Percentiles rank a stretch among this genome's conserved stretches.
Evolutionary conservation across 2,797 vertebrate species (phyloP).

Genomic region (Chelonia mydas): DNA sequence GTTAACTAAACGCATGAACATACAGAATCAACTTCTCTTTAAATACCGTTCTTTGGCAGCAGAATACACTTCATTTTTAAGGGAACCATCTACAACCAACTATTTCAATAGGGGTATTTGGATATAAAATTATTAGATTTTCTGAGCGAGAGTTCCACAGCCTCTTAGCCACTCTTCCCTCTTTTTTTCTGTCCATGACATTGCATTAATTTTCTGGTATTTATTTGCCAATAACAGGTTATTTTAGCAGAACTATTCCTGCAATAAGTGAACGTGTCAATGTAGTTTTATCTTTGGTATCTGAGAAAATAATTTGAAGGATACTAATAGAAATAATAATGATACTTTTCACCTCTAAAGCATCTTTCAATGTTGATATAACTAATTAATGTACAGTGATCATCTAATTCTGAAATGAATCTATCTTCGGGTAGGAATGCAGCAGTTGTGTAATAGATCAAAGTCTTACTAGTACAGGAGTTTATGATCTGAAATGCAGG

Average conservation of each 20-base stretch:
- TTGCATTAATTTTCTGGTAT: neutral
- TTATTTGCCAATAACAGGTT: neutral
- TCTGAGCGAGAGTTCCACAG: fast-evolving
- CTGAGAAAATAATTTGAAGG: neutral
- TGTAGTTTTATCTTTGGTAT: neutral
- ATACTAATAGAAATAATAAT: neutral
- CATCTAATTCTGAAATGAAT: neutral
- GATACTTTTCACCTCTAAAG: neutral
- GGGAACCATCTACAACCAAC: neutral
- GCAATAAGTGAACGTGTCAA: neutral
- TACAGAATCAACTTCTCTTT: neutral
- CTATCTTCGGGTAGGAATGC: neutral
- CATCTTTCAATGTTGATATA: neutral
- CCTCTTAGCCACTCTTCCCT: neutral
- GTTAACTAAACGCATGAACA: neutral
- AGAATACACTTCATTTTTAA: neutral
- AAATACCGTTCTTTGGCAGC: neutral
- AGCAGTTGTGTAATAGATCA: neutral
- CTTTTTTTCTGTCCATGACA: neutral
- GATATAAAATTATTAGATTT: neutral
- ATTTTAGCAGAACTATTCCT: neutral
- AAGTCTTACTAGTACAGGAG: neutral
- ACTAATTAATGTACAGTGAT: neutral
- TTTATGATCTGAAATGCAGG: neutral
- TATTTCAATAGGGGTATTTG: neutral